A percentile compares a stretch with the other conserved stretches of the same genome.
Evolutionary conservation across 2,113 vertebrate genomes (phyloP).

Genomic region (Meles meles): DNA sequence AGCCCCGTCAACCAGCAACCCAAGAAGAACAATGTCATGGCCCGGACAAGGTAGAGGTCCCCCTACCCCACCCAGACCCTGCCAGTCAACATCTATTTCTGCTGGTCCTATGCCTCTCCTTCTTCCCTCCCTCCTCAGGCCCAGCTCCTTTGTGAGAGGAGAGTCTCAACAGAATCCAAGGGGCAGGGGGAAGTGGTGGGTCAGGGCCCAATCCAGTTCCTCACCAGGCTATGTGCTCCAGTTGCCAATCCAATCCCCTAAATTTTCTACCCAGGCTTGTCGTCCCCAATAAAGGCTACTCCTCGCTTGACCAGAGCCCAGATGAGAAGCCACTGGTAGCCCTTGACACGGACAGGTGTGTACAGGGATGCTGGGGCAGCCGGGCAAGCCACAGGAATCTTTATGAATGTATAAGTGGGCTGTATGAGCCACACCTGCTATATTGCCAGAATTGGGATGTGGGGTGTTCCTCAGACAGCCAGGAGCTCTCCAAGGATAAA

Average conservation of each 20-base stretch:
- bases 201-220: not conserved
- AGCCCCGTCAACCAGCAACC: conserved; percentile 99
- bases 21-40: conserved; percentile 99
- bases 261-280: conserved; percentile 87
- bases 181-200: not conserved
- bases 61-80: not conserved
- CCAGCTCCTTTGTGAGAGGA: not conserved
- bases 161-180: not conserved
- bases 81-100: not conserved
- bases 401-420: not conserved
- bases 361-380: not conserved
- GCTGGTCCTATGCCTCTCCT: not conserved
- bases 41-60: conserved; percentile 91
- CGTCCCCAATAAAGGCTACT: conserved; percentile 99
- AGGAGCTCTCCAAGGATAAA: not conserved
- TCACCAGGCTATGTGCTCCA: not conserved
- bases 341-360: conserved; percentile 98
- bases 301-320: conserved; percentile 97
- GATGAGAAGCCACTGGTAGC: conserved; percentile 98
- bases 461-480: not conserved
- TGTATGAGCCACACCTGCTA: not conserved
- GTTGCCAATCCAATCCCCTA: conserved; percentile 15
- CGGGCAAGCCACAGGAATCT: not conserved
- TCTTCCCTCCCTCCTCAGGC: not conserved
- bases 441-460: not conserved